Evolutionary conservation across 2,888 invertebrate species (phyloP).

Genomic region (Diogma glabrata): DNA sequence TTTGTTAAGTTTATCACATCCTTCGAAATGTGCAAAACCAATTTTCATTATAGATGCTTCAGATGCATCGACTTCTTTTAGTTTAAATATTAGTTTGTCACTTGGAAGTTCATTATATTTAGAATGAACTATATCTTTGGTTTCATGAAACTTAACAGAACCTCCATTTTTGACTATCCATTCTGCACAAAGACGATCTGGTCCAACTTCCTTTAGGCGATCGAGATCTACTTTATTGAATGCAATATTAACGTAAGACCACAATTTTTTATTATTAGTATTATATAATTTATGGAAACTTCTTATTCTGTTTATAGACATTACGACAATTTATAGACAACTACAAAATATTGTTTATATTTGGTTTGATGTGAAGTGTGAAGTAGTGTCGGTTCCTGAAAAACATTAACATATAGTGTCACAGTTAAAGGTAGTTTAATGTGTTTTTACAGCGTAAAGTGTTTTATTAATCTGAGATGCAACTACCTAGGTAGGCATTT

Average conservation of each 20-base stretch:
- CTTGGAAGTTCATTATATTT: constrained; percentile 70
- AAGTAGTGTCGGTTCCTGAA: too few relatives aligned
- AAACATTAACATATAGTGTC: too few relatives aligned
- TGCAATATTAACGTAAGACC: constrained; percentile 35
- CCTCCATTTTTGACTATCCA: constrained; percentile 92
- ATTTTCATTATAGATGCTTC: constrained; percentile 69
- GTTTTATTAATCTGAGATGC: too few relatives aligned
- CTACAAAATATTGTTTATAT: too few relatives aligned
- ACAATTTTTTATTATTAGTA: too few relatives aligned
- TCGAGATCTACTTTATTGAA: constrained; percentile 58
- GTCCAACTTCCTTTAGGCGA: constrained; percentile 60
- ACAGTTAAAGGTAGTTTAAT: too few relatives aligned
- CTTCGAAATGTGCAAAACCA: constrained; percentile 72
- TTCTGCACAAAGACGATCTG: constrained; percentile 82
- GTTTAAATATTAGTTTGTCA: constrained; percentile 36
- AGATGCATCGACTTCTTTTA: constrained; percentile 68
- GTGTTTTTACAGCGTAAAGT: too few relatives aligned
- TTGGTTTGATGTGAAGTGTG: too few relatives aligned
- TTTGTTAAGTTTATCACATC: constrained; percentile 56
- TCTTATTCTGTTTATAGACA: too few relatives aligned
- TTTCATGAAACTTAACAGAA: constrained; percentile 55
- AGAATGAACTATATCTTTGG: constrained; percentile 37
- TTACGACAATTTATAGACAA: too few relatives aligned
- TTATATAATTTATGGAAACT: too few relatives aligned
- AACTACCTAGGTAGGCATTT: too few relatives aligned